Conservation (phyloP, 2,888 invertebrate species). For the Tupiocoris notatus region DNA sequence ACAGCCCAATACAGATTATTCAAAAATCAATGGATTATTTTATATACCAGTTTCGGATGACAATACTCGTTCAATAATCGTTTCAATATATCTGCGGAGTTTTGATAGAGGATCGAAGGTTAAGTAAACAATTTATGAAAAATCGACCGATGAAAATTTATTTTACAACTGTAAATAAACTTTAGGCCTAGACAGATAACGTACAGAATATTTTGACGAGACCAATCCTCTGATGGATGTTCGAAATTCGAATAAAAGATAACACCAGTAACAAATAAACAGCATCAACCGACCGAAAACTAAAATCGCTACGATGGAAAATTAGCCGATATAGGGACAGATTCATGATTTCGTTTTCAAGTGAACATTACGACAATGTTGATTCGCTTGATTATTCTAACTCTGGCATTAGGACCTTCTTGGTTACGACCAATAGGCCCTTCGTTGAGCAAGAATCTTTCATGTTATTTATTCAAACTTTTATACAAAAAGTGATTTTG, state of each 20-base stretch:
- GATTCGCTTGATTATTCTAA: not conserved
- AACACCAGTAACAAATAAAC: not conserved
- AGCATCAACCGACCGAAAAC: too few species aligned
- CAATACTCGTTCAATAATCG: too few species aligned
- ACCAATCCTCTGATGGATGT: conserved; percentile 1
- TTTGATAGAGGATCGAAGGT: too few species aligned
- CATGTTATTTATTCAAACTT: not conserved
- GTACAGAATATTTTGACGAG: conserved; percentile 42
- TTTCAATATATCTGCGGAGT: too few species aligned
- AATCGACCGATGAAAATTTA: conserved; percentile 49
- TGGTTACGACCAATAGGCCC: not conserved
- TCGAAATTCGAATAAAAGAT: not conserved
- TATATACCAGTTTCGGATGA: too few species aligned
- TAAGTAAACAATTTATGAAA: conserved; percentile 9
- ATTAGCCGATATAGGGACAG: not conserved
- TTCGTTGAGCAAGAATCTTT: conserved; percentile 30
- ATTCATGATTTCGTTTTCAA: not conserved
- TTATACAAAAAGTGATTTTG: conserved; percentile 25
- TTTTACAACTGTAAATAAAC: conserved; percentile 49
- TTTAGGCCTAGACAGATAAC: conserved; percentile 49
- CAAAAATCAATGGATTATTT: too few species aligned
- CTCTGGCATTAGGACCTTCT: not conserved
- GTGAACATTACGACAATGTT: not conserved
- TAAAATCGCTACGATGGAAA: conserved; percentile 3
- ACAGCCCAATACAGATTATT: too few species aligned